A percentile compares a stretch with the other conserved stretches of the same genome.
Conservation (phyloP, 2,113 vertebrate genomes). For the Amphiprion ocellaris region DNA sequence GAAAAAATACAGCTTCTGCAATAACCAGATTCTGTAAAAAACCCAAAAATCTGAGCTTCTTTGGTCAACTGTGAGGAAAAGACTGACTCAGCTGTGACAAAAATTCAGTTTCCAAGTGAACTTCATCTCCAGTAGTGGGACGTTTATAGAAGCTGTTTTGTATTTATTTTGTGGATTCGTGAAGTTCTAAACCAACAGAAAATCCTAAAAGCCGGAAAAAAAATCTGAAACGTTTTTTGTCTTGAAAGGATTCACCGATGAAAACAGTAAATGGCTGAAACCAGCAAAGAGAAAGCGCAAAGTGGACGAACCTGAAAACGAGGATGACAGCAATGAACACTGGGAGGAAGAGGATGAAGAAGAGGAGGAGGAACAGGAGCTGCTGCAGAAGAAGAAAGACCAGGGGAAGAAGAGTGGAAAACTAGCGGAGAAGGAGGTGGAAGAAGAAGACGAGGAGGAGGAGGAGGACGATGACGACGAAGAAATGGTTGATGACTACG, state of each 20-base stretch:
- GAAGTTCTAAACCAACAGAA: no score
- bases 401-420: conserved; percentile 56
- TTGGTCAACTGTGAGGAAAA: no score
- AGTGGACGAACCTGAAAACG: conserved; percentile 73
- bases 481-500: conserved; percentile 92
- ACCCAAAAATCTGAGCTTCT: no score
- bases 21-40: no score
- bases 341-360: conserved; percentile 83
- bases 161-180: no score
- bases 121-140: no score
- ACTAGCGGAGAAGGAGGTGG: conserved; percentile 34
- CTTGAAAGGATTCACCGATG: conserved; percentile 85
- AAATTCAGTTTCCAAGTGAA: no score
- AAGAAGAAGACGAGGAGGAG: neutral
- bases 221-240: neutral
- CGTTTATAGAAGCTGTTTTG: no score
- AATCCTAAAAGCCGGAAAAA: neutral
- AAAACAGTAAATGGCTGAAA: conserved; percentile 86
- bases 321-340: conserved; percentile 81
- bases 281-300: conserved; percentile 84
- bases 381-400: conserved; percentile 12
- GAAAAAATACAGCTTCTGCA: no score
- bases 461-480: conserved; percentile 73
- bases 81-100: no score
- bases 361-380: conserved; percentile 50